phyloP scores from a whole-genome alignment of 2,113 vertebrate species.

The Muntiacus muntjak region DNA sequence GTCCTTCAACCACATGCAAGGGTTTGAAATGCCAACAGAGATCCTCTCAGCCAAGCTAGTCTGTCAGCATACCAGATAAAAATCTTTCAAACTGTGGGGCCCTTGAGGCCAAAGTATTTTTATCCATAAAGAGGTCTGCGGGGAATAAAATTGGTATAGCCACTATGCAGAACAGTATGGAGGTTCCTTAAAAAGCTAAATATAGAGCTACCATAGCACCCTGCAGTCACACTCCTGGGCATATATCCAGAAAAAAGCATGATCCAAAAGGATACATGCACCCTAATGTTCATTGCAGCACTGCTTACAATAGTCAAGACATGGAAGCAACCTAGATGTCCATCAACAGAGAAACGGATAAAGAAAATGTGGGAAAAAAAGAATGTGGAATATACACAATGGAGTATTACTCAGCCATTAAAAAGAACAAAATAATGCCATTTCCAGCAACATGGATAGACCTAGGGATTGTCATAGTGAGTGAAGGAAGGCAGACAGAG shows the following conservation, averaged over 20 bases:
- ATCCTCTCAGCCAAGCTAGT: neutral
- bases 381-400: neutral
- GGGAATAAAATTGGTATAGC: neutral
- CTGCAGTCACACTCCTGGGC: neutral
- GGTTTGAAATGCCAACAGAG: neutral
- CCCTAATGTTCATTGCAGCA: neutral
- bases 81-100: neutral
- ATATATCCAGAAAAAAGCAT: neutral
- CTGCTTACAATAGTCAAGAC: neutral
- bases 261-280: neutral
- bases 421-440: neutral
- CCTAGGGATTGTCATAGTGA: neutral
- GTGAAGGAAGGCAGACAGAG: neutral
- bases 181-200: neutral
- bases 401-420: neutral
- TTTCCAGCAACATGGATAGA: neutral
- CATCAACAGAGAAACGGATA: neutral
- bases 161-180: neutral
- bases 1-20: neutral
- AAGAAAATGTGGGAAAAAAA: neutral
- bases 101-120: neutral
- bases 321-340: neutral
- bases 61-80: neutral
- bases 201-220: neutral
- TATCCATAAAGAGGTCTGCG: neutral